Evolutionary conservation across 2,888 invertebrate genomes (phyloP).

Genomic region (Cephonodes hylas): DNA sequence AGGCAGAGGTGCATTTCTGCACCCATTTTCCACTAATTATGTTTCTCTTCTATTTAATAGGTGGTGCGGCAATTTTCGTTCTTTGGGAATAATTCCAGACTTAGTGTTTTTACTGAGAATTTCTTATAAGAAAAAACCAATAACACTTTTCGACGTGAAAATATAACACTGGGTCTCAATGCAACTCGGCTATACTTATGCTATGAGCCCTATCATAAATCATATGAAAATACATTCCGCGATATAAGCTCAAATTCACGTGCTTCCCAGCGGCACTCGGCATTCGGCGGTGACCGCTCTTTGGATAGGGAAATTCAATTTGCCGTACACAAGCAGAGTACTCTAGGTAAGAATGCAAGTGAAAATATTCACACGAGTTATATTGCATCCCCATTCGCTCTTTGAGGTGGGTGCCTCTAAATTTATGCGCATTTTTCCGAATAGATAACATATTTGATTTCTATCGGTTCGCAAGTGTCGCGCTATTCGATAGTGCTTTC

Average conservation of each 20-base stretch:
- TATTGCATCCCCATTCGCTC: conserved; percentile 18
- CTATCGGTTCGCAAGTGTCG: conserved; percentile 15
- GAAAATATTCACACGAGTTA: conserved; percentile 17
- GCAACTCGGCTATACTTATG: no score
- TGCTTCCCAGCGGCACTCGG: conserved; percentile 16
- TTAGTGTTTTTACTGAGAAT: no score
- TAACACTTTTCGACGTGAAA: no score
- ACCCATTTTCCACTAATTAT: no score
- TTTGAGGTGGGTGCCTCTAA: conserved; percentile 15
- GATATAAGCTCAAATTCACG: neutral
- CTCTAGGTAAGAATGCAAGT: conserved; percentile 26
- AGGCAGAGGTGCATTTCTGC: no score
- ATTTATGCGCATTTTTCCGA: conserved; percentile 21
- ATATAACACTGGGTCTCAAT: no score
- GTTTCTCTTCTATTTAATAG: no score
- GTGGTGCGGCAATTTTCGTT: no score
- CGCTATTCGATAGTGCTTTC: neutral
- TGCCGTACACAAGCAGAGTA: conserved; percentile 25
- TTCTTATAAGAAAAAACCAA: no score
- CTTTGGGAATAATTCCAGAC: no score
- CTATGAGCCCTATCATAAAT: no score
- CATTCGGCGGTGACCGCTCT: conserved; percentile 30
- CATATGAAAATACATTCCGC: neutral
- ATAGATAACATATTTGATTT: conserved; percentile 16
- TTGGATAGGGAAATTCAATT: conserved; percentile 37